Conservation (phyloP, 1,140 invertebrate species). For the Trachelipus rathkii region DNA sequence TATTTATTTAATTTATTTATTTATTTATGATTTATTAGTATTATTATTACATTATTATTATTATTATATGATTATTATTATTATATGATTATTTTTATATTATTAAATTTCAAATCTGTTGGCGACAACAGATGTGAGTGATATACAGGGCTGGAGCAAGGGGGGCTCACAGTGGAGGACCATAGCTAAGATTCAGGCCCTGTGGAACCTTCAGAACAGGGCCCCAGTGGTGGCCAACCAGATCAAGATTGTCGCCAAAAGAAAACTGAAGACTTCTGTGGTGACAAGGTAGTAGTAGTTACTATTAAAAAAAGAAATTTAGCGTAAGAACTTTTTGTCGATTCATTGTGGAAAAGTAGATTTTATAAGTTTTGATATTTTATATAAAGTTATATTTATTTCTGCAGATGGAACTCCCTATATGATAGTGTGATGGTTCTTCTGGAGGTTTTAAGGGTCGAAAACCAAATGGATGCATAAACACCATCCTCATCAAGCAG, state of each 20-base stretch:
- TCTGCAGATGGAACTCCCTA: not conserved
- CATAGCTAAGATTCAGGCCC: not conserved
- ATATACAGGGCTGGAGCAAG: not conserved
- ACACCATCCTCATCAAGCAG: not conserved
- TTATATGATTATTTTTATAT: too few species aligned
- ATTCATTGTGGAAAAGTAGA: too few species aligned
- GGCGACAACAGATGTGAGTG: not conserved
- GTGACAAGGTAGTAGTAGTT: not conserved
- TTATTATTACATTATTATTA: too few species aligned
- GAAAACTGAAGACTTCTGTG: not conserved
- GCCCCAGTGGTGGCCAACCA: not conserved
- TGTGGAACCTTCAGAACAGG: constrained; percentile 1
- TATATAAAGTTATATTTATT: not conserved
- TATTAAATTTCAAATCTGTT: too few species aligned
- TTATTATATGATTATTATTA: too few species aligned
- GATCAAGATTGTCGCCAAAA: not conserved
- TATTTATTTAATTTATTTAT: too few species aligned
- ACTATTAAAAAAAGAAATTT: not conserved
- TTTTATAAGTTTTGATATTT: too few species aligned
- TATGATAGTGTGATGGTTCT: not conserved
- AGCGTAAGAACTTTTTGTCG: too few species aligned
- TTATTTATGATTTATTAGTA: too few species aligned
- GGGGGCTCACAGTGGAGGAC: not conserved
- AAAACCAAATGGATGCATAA: not conserved
- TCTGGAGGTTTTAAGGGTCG: not conserved